Evolutionary conservation across 2,888 invertebrate genomes (phyloP).

Genomic region (Brachylomia viminalis): DNA sequence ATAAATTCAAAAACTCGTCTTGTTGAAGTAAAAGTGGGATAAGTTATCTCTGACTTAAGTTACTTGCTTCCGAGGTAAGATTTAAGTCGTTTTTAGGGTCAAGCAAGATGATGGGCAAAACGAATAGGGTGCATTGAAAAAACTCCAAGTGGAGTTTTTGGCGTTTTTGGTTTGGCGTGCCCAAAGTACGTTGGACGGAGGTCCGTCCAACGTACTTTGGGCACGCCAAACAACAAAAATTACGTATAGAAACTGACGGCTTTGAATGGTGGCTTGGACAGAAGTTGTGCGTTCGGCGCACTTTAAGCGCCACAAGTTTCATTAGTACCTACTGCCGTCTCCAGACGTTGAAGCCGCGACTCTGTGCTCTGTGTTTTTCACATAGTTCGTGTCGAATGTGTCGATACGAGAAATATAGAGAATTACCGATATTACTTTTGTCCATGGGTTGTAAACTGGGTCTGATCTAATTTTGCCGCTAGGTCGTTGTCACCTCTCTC

Average conservation of each 20-base stretch:
- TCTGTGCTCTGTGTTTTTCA: no score
- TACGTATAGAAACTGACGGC: no score
- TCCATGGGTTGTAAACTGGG: background rate
- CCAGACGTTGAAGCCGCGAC: no score
- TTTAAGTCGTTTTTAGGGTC: slow-evolving; percentile 11
- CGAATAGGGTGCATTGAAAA: background rate
- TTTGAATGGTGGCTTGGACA: no score
- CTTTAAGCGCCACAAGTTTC: no score
- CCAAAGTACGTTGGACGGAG: no score
- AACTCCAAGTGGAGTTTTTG: no score
- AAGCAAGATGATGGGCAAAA: background rate
- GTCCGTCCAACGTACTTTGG: no score
- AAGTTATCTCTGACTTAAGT: slow-evolving; percentile 7
- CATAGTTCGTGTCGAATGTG: background rate
- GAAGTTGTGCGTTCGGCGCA: no score
- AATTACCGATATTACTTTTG: background rate
- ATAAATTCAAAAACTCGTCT: slow-evolving; percentile 34
- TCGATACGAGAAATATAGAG: background rate
- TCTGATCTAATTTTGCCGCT: background rate
- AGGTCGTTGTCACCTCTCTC: slow-evolving; percentile 25
- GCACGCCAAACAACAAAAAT: no score
- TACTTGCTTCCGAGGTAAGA: slow-evolving; percentile 25
- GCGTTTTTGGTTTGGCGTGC: no score
- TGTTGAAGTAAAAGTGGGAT: slow-evolving; percentile 21
- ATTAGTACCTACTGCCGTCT: no score